Evolutionary conservation across 2,113 vertebrate genomes (phyloP).

Genomic region (Petromus typicus): DNA sequence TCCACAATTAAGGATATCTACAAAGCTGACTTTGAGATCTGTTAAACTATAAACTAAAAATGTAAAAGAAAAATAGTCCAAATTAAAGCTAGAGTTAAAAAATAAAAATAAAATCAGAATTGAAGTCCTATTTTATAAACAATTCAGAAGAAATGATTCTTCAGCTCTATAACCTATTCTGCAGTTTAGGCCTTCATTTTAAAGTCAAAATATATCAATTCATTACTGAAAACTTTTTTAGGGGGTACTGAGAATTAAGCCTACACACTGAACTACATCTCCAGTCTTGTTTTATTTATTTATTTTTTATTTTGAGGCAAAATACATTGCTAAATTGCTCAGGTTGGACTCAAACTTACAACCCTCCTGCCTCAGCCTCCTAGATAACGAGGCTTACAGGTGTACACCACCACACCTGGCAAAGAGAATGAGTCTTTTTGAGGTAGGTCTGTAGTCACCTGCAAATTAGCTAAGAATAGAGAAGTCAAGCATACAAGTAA

Average conservation of each 20-base stretch:
- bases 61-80: neutral
- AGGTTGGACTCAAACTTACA: neutral
- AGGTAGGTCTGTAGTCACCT: neutral
- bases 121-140: constrained; percentile 20
- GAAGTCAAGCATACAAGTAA: neutral
- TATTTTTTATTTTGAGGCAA: neutral
- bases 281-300: neutral
- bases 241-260: neutral
- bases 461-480: neutral
- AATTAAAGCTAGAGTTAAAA: neutral
- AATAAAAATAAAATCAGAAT: neutral
- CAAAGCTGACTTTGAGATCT: neutral
- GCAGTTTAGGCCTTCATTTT: neutral
- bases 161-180: neutral
- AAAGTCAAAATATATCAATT: neutral
- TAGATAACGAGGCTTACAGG: neutral
- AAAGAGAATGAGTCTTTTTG: neutral
- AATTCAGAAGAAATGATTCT: constrained; percentile 3
- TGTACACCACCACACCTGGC: neutral
- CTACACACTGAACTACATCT: neutral
- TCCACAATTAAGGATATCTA: neutral
- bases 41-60: neutral
- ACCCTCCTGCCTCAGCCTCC: neutral
- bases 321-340: neutral
- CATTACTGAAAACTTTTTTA: neutral